Conservation (phyloP, 2,113 vertebrate genomes). For the Vulpes ferrilata region DNA sequence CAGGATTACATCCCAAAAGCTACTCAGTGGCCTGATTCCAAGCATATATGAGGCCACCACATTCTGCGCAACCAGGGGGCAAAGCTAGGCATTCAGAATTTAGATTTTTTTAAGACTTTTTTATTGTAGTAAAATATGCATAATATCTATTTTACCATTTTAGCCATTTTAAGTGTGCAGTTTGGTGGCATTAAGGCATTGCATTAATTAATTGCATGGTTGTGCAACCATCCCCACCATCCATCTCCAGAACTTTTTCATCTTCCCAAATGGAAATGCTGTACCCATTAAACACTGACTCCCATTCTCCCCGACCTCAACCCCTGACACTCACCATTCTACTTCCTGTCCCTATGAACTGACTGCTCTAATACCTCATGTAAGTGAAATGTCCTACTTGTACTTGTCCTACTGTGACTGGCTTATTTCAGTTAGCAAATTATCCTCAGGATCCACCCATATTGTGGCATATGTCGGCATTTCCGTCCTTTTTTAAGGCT, state of each 20-base stretch:
- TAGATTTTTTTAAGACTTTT: neutral
- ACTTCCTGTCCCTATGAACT: neutral
- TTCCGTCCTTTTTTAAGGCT: neutral
- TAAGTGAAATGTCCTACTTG: neutral
- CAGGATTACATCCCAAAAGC: neutral
- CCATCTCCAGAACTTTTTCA: neutral
- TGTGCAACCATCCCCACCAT: neutral
- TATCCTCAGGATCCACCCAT: neutral
- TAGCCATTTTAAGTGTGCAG: neutral
- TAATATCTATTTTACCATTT: neutral
- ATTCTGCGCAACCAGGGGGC: neutral
- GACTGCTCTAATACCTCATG: neutral
- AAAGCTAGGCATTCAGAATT: neutral
- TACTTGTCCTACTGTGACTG: neutral
- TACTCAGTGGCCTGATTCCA: neutral
- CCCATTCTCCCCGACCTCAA: rapidly evolving
- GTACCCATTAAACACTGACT: neutral
- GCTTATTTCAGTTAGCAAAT: neutral
- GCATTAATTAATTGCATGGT: no score
- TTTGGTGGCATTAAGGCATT: neutral
- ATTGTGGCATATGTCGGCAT: neutral
- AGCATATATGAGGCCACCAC: rapidly evolving
- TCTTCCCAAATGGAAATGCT: neutral
- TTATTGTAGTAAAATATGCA: neutral
- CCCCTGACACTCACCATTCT: neutral